phyloP scores from a whole-genome alignment of 2,888 invertebrate species.

The Acleris sparsana region DNA sequence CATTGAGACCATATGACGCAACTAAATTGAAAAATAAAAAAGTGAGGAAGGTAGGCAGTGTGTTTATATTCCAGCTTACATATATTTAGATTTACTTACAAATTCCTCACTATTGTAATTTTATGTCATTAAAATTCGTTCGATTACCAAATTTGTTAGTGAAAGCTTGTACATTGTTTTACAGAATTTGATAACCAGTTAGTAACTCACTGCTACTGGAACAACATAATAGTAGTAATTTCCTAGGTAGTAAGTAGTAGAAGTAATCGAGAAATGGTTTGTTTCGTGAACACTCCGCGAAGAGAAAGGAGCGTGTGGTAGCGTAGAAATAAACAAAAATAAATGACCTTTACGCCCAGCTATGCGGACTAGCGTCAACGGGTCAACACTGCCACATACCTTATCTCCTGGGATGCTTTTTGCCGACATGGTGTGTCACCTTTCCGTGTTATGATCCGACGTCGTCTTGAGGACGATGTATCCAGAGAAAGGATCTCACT shows the following conservation, averaged over 20 bases:
- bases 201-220: neutral
- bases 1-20: too few species aligned
- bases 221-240: conserved; percentile 1
- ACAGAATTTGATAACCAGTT: conserved; percentile 13
- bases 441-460: conserved; percentile 72
- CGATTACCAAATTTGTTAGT: neutral
- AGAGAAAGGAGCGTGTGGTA: conserved; percentile 69
- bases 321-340: conserved; percentile 65
- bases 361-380: conserved; percentile 47
- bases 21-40: too few species aligned
- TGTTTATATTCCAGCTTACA: too few species aligned
- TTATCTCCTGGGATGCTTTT: conserved; percentile 93
- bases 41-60: too few species aligned
- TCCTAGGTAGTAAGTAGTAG: neutral
- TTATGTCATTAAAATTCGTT: neutral
- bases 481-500: conserved; percentile 81
- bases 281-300: conserved; percentile 44
- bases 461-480: conserved; percentile 79
- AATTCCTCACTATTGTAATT: too few species aligned
- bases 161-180: conserved; percentile 18
- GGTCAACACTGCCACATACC: conserved; percentile 79
- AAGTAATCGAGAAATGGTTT: neutral
- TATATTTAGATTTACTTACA: too few species aligned
- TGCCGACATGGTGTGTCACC: conserved; percentile 87
- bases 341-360: conserved; percentile 62